Evolutionary conservation across 1,140 invertebrate genomes (phyloP).

Genomic region (Lucilia cuprina): DNA sequence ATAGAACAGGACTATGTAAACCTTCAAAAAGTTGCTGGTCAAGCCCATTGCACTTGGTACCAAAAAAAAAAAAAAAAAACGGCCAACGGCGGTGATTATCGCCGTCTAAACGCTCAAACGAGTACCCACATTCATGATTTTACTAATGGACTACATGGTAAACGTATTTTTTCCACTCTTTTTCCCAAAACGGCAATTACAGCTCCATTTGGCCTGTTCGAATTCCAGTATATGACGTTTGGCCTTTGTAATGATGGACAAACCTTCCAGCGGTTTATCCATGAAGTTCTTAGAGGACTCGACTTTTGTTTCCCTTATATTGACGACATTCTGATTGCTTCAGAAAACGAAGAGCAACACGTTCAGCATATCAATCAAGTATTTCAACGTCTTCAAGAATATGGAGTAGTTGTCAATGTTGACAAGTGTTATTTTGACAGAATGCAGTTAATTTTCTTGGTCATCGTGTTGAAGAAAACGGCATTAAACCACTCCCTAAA

Average conservation of each 20-base stretch:
- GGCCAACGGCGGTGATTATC: conserved; percentile 64
- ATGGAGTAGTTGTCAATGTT: neutral
- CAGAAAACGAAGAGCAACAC: conserved; percentile 49
- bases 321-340: conserved; percentile 65
- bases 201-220: conserved; percentile 60
- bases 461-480: neutral
- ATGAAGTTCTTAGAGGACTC: conserved; percentile 57
- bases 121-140: too few relatives aligned
- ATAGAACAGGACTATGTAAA: too few relatives aligned
- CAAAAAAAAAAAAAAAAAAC: too few relatives aligned
- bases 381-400: conserved; percentile 46
- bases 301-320: conserved; percentile 52
- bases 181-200: conserved; percentile 58
- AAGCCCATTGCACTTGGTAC: too few relatives aligned
- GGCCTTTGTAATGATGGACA: conserved; percentile 55
- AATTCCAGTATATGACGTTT: conserved; percentile 59
- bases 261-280: conserved; percentile 65
- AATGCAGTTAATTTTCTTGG: neutral
- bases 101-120: too few relatives aligned
- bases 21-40: too few relatives aligned
- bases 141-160: conserved; percentile 43
- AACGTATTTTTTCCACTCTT: conserved; percentile 64
- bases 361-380: conserved; percentile 41
- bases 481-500: neutral
- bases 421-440: neutral